Evolutionary conservation across 2,888 invertebrate genomes (phyloP), one percentile per base, ranked within the genome.

Genomic region (Diachrysia chrysitis): DNA sequence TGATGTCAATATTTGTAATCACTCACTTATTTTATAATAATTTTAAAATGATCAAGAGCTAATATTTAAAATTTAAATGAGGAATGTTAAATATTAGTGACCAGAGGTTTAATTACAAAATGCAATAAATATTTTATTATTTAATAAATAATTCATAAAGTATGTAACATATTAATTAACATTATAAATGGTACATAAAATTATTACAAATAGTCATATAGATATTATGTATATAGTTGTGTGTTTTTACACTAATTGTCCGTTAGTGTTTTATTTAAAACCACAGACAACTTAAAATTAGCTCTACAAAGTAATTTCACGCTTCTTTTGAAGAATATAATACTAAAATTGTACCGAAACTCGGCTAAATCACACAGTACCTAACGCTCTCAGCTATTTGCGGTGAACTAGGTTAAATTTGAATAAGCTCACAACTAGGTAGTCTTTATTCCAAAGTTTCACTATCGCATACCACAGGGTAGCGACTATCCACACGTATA

Each of bases 371-470:
- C 63, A 46, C 19, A 61, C 25, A 60, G 62, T n/a, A 25, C 32
- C 53, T 58, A 70, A 62, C 61, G 66, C 70, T 66, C 19, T 19
- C 32, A 63, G 62, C 66, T 68, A 58, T 81, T 64, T 67, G 67
- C 55, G 51, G 35, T 54, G 62, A 76, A 70, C 63, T 76, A 59
- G 69, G 63, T 71, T 69, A 63, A 79, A 82, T 76, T 76, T 79
- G 66, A 76, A 79, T 76, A 79, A 70, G 67, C 81, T 69, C 58
- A 54, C 58, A 48, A 42, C 66, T 71, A 53, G 46, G 61, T 65
- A 66, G 77, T 68, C 65, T 79, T 79, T 65, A 82, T 81, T 69
- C 66, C 14, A 17, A 74, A 73, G 79, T 81, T 78, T 78, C 51
- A 16, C 63, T 53, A 59, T 64, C 59, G 61, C 55, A 54, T 54